Evolutionary conservation across 2,113 vertebrate genomes (phyloP).

Genomic region (Atherinomorus stipes): DNA sequence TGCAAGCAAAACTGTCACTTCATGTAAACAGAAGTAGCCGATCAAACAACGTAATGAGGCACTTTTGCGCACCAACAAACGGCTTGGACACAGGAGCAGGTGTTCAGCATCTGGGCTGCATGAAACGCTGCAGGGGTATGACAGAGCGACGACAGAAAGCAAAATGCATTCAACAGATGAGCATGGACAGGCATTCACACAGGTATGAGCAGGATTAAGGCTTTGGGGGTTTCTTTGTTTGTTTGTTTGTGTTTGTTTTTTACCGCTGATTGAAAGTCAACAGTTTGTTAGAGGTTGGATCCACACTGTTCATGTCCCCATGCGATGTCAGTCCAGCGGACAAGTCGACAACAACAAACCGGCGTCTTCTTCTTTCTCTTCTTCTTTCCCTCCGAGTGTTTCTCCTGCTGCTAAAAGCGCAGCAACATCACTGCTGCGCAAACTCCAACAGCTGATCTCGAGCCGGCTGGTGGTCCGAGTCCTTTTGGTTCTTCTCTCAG

Average conservation of each 20-base stretch:
- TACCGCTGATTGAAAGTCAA: constrained; percentile 87
- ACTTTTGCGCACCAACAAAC: constrained; percentile 28
- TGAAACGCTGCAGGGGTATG: constrained; percentile 51
- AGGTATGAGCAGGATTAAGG: constrained; percentile 1
- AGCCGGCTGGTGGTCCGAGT: constrained; percentile 31
- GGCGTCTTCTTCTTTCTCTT: constrained; percentile 1
- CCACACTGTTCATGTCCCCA: constrained; percentile 83
- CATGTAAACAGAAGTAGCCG: background rate
- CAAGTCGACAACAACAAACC: constrained; percentile 44
- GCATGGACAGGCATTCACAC: constrained; percentile 32
- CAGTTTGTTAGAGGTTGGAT: constrained; percentile 82
- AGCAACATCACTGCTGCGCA: constrained; percentile 67
- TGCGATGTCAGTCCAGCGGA: constrained; percentile 72
- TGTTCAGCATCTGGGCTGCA: constrained; percentile 30
- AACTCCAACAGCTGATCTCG: constrained; percentile 52
- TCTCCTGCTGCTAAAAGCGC: constrained; percentile 53
- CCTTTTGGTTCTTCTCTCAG: constrained; percentile 20
- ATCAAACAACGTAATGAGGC: background rate
- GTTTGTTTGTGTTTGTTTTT: constrained; percentile 53
- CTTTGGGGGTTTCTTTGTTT: background rate
- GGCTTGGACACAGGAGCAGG: constrained; percentile 32
- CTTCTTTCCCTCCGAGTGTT: background rate
- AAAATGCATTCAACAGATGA: constrained; percentile 72
- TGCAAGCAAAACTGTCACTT: background rate
- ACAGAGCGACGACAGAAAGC: constrained; percentile 18